phyloP scores from a whole-genome alignment of 1,140 invertebrate genomes.

The Caligus rogercresseyi region DNA sequence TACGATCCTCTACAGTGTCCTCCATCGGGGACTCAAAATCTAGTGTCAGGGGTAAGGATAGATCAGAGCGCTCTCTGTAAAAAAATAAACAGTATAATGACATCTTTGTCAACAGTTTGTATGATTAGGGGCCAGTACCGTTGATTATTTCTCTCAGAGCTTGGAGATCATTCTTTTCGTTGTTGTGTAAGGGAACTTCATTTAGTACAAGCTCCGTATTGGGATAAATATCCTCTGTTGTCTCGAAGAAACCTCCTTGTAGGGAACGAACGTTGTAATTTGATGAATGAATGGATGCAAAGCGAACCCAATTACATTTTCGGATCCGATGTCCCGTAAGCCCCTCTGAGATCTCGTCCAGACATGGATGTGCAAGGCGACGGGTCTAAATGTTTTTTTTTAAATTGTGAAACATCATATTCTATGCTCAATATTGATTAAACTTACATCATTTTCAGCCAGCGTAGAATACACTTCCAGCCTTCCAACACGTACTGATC shows the following conservation, averaged over 20 bases:
- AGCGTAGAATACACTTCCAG: background rate
- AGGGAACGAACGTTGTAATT: background rate
- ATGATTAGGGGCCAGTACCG: too few species aligned
- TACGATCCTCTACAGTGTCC: background rate
- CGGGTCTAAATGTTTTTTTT: too few species aligned
- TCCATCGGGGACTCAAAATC: background rate
- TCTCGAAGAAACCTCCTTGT: background rate
- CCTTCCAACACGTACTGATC: background rate
- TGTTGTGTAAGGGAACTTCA: too few species aligned
- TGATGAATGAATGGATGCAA: background rate
- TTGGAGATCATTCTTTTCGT: background rate
- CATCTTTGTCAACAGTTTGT: too few species aligned
- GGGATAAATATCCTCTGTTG: background rate
- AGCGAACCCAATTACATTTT: background rate
- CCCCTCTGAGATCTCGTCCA: background rate
- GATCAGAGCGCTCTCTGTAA: background rate
- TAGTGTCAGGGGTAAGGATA: background rate
- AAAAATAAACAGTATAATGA: too few species aligned
- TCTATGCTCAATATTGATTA: too few species aligned
- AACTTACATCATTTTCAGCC: background rate
- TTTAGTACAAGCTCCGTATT: background rate
- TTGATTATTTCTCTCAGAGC: background rate
- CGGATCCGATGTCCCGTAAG: background rate
- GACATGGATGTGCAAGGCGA: background rate
- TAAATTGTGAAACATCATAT: too few species aligned